A percentile compares a stretch with the other conserved stretches of the same genome.
phyloP scores from a whole-genome alignment of 2,113 vertebrate species.

The Tetrax tetrax region DNA sequence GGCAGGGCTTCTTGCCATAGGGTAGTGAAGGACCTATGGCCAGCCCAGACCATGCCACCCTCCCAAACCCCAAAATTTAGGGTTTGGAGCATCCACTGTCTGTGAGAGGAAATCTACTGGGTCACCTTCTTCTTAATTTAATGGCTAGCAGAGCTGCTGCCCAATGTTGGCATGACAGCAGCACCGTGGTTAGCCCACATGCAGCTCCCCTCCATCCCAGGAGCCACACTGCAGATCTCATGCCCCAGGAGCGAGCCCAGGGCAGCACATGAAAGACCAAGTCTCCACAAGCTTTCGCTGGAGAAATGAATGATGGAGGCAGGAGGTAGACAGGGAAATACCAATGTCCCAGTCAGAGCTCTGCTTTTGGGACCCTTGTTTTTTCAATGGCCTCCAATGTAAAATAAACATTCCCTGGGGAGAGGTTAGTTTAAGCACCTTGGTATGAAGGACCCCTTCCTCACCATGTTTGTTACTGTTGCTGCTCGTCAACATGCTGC shows the following conservation, averaged over 20 bases:
- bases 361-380: background rate
- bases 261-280: fast-evolving
- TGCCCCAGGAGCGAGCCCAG: background rate
- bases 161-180: background rate
- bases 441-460: background rate
- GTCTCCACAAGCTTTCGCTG: fast-evolving
- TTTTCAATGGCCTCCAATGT: background rate
- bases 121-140: background rate
- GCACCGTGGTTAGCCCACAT: background rate
- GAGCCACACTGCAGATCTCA: background rate
- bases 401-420: background rate
- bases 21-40: fast-evolving
- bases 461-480: background rate
- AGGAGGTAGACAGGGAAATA: background rate
- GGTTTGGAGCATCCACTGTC: background rate
- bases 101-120: background rate
- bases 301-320: background rate
- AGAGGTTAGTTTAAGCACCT: background rate
- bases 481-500: fast-evolving
- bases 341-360: background rate
- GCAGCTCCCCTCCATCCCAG: background rate
- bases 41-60: background rate
- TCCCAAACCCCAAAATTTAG: background rate
- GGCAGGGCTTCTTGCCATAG: background rate
- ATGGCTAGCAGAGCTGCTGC: background rate